Base-by-base conservation (phyloP, 2,888 invertebrate genomes). In the Therioaphis trifolii region DNA sequence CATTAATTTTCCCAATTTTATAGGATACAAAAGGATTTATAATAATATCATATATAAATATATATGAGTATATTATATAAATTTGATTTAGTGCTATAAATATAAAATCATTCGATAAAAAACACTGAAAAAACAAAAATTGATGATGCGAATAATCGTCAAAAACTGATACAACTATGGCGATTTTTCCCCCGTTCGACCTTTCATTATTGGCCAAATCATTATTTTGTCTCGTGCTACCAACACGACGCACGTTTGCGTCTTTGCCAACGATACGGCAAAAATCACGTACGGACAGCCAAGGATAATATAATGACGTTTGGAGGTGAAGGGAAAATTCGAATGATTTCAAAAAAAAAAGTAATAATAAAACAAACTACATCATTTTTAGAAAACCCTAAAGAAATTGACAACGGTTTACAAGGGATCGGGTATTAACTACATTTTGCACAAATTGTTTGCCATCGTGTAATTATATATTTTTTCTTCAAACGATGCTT, bases 131-230 rank as follows among this genome's bases (percentile, higher is more conserved):
- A 15, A 24, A 55, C 35, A 69, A 55, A 77, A 79, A 55, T 69
- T 69, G 78, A 79, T 55, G 68, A 79, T 43, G 18, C 55, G 27
- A 49, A 40, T 78, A 52, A 68, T 35, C 76, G 49, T 15, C 3
- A 24, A 68, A 43, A 52, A 78, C 66, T 40, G 49, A 24, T 58
- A 63, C n/a, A n/a, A 43, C 14, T 46, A 12, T 5, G 18, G 12
- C 35, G 35, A 35, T 77, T 35, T 66, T 52, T 68, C 35, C 12
- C 15, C 46, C 27, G 18, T 46, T 1, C 49, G 49, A 52, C 52
- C 24, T 66, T 35, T 69, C 78, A 55, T 52, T 82, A 82, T 82
- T 82, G 82, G 74, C 82, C 63, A 82, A 82, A 82, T 82, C 82
- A 82, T 74, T 80, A 72, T 35, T 61, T 72, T 72, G 61, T 35